Evolutionary conservation across 2,888 invertebrate species (phyloP).

Genomic region (Agrochola litura): DNA sequence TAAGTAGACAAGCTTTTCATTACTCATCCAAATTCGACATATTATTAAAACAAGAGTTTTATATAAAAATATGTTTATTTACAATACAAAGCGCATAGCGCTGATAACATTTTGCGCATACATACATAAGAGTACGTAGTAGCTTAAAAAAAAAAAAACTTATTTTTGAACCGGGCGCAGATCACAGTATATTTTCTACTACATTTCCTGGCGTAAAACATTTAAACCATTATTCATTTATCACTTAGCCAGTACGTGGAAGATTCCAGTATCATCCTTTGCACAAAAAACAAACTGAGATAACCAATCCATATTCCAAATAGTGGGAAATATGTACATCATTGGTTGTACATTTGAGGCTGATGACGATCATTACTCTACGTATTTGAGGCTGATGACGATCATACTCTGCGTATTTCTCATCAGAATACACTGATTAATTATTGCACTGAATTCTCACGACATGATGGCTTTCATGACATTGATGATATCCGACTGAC

Average conservation of each 20-base stretch:
- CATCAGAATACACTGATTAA: background rate
- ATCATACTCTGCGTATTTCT: background rate
- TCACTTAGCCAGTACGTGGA: background rate
- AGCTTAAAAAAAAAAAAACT: background rate
- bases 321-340: background rate
- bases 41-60: slow-evolving; percentile 28
- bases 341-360: background rate
- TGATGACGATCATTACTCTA: background rate
- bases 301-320: background rate
- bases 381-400: background rate
- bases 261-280: background rate
- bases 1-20: slow-evolving; percentile 27
- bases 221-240: background rate
- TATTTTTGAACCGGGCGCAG: background rate
- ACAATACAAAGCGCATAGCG: slow-evolving; percentile 53
- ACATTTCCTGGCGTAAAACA: background rate
- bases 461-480: background rate
- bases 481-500: background rate
- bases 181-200: slow-evolving; percentile 1
- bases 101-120: slow-evolving; percentile 14
- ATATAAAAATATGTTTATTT: slow-evolving; percentile 55
- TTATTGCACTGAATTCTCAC: background rate
- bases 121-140: background rate
- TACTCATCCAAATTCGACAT: background rate
- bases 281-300: background rate